Base-by-base conservation (phyloP, 1,140 invertebrate genomes). In the Drosophila burlai region DNA sequence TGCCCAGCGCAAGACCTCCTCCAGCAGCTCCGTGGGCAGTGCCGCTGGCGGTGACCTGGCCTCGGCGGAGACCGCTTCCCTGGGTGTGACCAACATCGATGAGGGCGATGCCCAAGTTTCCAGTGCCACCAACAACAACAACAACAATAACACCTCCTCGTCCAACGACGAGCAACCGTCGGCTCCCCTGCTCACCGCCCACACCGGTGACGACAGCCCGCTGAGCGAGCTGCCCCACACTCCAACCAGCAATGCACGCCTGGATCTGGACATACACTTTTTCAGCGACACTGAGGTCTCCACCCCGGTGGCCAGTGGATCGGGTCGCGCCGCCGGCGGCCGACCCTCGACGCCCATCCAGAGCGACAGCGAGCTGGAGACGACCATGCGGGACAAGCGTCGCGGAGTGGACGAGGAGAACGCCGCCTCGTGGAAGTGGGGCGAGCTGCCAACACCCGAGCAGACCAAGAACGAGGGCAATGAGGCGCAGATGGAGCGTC, bases 281-380 rank as follows among this genome's bases (percentile, higher is more conserved):
- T 98, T 98, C 92, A 98, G 97, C 92, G 98, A 99, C 83, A 97
- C 97, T 1, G 98, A 99, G 94, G 93, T 97, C 29, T 81, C 81
- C 21, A 72, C 91, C 11, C 74, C 92, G 3, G 69, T 75, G 9
- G 62, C 46, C 0, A 36, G 63, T 9, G 81, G 75, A 5, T 73
- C 59, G 11, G 76, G 69, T 24, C 64, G 83, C 6, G 62, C 63
- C 31, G 81, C 94, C 29, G 80, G 94, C 83, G 96, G 96, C 11
- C 94, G 97, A 72, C 95, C 96, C 59, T 95, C 96, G 65, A 96
- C 97, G 31, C 97, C 98, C 9, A 96, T 97, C 43, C 98, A 98
- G 93, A 98, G 98, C 21, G 98, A 99, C 92, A 98, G 98, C 2
- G 98, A 99, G 92, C 96, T 98, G 81, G 98, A 99, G 93, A 95